Evolutionary conservation across 2,888 invertebrate species (phyloP), one percentile per base, ranked within the genome.

Genomic region (Drosophila ustulata): DNA sequence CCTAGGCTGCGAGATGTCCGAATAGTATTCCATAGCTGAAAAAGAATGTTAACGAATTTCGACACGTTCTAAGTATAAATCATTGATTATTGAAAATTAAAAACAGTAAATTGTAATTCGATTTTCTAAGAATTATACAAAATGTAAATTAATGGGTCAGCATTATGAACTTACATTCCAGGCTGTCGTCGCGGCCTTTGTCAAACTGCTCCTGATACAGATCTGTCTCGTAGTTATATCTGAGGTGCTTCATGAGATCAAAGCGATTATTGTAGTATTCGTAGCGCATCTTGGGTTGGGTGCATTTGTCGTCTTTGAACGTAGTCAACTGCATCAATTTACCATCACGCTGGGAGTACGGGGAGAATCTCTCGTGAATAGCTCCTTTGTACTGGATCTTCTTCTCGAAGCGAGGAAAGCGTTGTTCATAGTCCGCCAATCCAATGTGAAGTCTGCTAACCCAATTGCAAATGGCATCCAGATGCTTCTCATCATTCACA

Each of bases 381-480:
- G 95, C 94, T 78, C 95, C 95, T 90, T 96, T 97, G 90, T 95
- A 98, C 73, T 94, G 93, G 2, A 95, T 93, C 3, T 92, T 93
- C 90, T 95, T 96, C 47, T 94, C 94, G 28, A 95, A 95, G 25
- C 95, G 95, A 0, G 97, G 97, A 91, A 95, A 98, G 8, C 96
- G 94, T 73, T 94, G 94, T 65, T 95, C 94, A 71, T 93, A 95
- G 63, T 95, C 95, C 93, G 90, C 63, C 69, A 88, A 64, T 0
- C 93, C 58, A 53, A 97, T 94, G 43, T 94, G 93, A 37, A 97
- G 93, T 57, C 94, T 94, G 72, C 94, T 93, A 1, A 96, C 96
- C 95, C 97, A 97, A 5, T 96, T 95, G 5, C 93, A 90, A 0
- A 96, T 96, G 93, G 96, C 95, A 78, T 96, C 96, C 46, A 97